These are phyloP conservation scores for Orchesella flavescens DNA, from an alignment of 2,888 invertebrate genomes.

Conservation along the genomic window DNA sequence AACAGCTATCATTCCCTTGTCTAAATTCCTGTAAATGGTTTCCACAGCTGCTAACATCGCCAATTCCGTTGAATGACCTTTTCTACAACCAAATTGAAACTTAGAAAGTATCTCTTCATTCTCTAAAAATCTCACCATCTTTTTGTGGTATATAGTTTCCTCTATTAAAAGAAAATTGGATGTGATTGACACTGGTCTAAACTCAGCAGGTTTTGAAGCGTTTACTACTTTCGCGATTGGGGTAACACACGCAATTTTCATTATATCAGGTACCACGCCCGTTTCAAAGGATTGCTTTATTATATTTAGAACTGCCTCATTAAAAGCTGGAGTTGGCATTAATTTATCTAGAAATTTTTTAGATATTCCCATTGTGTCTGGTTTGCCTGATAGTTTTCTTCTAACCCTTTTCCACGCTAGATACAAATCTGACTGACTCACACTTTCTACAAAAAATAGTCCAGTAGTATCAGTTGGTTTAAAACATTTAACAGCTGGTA, in stretches of 20 bases:
- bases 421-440: neutral
- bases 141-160: conserved; percentile 29
- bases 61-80: conserved; percentile 35
- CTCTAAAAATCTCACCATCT: conserved; percentile 3
- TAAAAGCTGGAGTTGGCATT: conserved; percentile 8
- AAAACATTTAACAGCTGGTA: neutral
- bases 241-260: conserved; percentile 27
- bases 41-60: conserved; percentile 42
- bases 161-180: conserved; percentile 29
- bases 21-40: conserved; percentile 17
- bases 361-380: conserved; percentile 23
- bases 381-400: neutral
- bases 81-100: conserved; percentile 42
- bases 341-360: conserved; percentile 34
- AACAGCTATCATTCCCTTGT: conserved; percentile 13
- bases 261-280: conserved; percentile 13
- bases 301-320: neutral
- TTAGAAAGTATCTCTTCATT: neutral
- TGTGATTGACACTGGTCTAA: conserved; percentile 34
- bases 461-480: neutral
- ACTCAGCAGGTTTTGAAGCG: neutral
- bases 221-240: conserved; percentile 24
- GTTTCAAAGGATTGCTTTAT: neutral
- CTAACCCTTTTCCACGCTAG: conserved; percentile 38
- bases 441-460: conserved; percentile 4